Conservation (phyloP, 2,113 vertebrate genomes). For the Cryptotis parvus region DNA sequence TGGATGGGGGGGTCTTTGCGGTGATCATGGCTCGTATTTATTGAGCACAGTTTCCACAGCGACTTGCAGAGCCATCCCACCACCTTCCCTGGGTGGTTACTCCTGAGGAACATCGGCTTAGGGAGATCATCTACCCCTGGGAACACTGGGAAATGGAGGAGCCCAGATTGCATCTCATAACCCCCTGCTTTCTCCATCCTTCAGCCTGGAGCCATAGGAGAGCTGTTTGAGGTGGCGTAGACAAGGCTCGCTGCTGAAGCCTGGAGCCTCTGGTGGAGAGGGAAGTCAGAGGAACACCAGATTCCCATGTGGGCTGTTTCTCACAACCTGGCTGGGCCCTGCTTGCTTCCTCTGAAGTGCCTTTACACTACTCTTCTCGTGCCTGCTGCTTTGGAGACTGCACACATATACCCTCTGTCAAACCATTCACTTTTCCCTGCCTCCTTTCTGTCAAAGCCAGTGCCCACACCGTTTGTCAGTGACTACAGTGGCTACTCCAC, state of each 20-base stretch:
- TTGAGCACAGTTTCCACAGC: not conserved
- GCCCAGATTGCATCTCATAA: not conserved
- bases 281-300: not conserved
- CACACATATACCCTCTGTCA: not conserved
- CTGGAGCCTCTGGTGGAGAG: not conserved
- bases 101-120: not conserved
- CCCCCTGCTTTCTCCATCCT: not conserved
- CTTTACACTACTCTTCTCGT: not conserved
- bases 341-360: not conserved
- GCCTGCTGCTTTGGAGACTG: accelerated
- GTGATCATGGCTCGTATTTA: not conserved
- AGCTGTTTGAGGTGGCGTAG: not conserved
- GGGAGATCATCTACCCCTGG: not conserved
- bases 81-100: not conserved
- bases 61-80: accelerated
- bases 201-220: not conserved
- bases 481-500: not conserved
- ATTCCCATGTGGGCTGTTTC: not conserved
- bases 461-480: too few species aligned
- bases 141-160: too few species aligned
- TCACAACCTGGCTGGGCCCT: not conserved
- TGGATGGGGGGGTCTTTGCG: accelerated
- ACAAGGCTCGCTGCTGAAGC: too few species aligned
- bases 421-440: not conserved
- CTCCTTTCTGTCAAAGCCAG: not conserved